phyloP scores from a whole-genome alignment of 1,140 invertebrate species.

The Drosophila subpulchrella region DNA sequence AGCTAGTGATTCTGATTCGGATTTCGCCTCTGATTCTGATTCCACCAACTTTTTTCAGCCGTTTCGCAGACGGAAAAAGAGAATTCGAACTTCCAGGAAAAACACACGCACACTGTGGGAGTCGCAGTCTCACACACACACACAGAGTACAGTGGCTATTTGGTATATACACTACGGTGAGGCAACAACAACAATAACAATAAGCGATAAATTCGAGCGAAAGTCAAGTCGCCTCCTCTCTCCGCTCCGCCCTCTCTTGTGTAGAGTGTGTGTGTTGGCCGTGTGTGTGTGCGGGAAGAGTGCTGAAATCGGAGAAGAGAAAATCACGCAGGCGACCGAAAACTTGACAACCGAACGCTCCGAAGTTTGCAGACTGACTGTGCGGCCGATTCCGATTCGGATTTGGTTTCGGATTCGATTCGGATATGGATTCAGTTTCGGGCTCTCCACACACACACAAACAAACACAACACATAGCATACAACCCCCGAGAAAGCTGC shows the following conservation, averaged over 20 bases:
- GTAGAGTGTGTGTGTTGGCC: conserved; percentile 11
- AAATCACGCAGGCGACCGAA: conserved; percentile 53
- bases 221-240: conserved; percentile 29
- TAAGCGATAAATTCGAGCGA: conserved; percentile 34
- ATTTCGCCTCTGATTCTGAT: background rate
- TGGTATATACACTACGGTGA: conserved; percentile 22
- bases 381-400: conserved; percentile 24
- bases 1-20: conserved; percentile 8
- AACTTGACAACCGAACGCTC: conserved; percentile 73
- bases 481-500: conserved; percentile 67
- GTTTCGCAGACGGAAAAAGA: conserved; percentile 38
- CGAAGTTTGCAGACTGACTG: conserved; percentile 75
- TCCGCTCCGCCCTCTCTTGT: conserved; percentile 20
- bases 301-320: conserved; percentile 68
- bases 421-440: background rate
- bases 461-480: background rate
- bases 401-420: background rate
- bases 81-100: conserved; percentile 52
- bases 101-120: conserved; percentile 46
- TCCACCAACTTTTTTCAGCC: conserved; percentile 4
- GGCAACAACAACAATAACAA: conserved; percentile 32
- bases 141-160: background rate
- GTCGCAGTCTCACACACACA: background rate
- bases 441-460: no score
- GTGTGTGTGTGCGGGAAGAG: conserved; percentile 71